phyloP scores from a whole-genome alignment of 2,888 invertebrate species.

The Cosmopolites sordidus region DNA sequence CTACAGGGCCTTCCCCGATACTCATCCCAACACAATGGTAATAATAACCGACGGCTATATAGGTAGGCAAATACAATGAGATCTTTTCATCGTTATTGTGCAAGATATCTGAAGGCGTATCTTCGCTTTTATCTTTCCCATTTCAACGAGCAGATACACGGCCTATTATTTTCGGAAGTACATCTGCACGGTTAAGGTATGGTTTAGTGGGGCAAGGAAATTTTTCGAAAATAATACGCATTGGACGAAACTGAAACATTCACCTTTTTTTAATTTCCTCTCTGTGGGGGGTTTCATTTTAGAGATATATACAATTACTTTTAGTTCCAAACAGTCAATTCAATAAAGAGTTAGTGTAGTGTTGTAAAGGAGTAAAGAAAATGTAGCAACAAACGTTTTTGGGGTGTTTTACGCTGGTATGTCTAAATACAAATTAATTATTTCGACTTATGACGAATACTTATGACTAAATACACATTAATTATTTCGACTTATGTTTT shows the following conservation, averaged over 20 bases:
- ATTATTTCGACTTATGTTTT: too few relatives aligned
- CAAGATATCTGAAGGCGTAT: constrained; percentile 27
- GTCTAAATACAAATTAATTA: too few relatives aligned
- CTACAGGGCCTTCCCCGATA: not conserved
- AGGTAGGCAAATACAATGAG: constrained; percentile 23
- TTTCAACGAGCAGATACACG: constrained; percentile 18
- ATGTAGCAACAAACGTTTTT: too few relatives aligned
- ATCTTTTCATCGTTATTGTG: constrained; percentile 15
- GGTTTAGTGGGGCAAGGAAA: constrained; percentile 7
- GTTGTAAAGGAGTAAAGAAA: too few relatives aligned
- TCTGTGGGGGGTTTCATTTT: not conserved
- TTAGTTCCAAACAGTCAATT: too few relatives aligned
- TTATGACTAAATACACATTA: too few relatives aligned
- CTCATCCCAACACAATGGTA: constrained; percentile 29
- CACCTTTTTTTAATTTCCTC: not conserved
- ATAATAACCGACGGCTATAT: constrained; percentile 35
- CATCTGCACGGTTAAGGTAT: constrained; percentile 21
- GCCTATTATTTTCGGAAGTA: constrained; percentile 15
- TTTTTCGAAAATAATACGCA: constrained; percentile 1
- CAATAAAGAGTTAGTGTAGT: too few relatives aligned
- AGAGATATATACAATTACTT: not conserved
- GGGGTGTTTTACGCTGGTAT: too few relatives aligned
- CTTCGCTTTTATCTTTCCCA: constrained; percentile 19
- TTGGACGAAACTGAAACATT: not conserved
- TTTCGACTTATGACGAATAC: too few relatives aligned